phyloP scores from a whole-genome alignment of 2,113 vertebrate genomes.

The Phalacrocorax aristotelis region DNA sequence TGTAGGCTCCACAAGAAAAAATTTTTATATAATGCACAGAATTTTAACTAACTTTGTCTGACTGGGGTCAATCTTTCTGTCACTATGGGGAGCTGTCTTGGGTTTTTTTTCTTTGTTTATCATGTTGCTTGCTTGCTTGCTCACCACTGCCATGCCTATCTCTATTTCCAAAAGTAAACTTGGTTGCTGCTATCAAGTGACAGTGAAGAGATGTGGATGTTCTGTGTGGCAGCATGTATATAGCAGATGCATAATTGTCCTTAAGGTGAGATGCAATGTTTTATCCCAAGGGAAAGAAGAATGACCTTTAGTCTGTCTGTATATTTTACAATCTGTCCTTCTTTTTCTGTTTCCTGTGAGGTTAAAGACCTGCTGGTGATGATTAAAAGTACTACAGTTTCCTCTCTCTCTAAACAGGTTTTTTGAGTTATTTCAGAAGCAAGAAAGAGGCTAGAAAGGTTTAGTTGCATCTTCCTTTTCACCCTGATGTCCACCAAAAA shows the following conservation, averaged over 20 bases:
- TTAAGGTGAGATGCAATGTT: neutral
- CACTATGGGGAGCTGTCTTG: neutral
- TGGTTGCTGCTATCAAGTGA: neutral
- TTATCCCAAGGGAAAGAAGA: conserved; percentile 31
- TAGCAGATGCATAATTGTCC: conserved; percentile 52
- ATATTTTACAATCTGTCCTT: conserved; percentile 47
- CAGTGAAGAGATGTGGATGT: conserved; percentile 38
- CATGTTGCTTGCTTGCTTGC: neutral
- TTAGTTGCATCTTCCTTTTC: conserved; percentile 37
- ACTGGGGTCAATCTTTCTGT: neutral
- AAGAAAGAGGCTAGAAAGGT: neutral
- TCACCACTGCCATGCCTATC: neutral
- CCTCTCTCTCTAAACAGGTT: conserved; percentile 18
- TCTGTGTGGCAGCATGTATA: conserved; percentile 35
- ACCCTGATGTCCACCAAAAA: neutral
- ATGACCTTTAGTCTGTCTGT: conserved; percentile 55
- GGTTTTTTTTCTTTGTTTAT: neutral
- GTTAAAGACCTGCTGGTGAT: conserved; percentile 61
- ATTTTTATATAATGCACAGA: neutral
- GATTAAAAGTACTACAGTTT: conserved; percentile 53
- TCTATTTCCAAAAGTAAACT: conserved; percentile 14
- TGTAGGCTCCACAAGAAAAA: neutral
- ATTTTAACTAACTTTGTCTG: neutral
- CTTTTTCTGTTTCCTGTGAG: conserved; percentile 61
- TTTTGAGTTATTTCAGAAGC: conserved; percentile 25